phyloP scores from a whole-genome alignment of 35 echinoderm and acorn worm species.

The Patiria miniata region DNA sequence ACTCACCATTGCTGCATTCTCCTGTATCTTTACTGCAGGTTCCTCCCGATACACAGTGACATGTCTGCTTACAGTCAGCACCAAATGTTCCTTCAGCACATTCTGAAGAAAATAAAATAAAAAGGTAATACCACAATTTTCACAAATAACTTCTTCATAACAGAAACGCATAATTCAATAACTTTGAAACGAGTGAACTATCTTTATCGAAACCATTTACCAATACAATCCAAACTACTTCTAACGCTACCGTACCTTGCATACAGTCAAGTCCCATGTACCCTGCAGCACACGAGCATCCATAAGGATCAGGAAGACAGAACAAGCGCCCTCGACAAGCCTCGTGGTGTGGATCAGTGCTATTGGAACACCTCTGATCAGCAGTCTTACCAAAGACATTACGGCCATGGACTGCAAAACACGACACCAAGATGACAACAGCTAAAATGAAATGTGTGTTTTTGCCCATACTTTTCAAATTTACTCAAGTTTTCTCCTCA shows the following conservation, averaged over 20 bases:
- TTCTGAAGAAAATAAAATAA: conserved; percentile 20
- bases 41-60: neutral
- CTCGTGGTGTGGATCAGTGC: conserved; percentile 23
- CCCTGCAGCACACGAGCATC: conserved; percentile 69
- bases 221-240: neutral
- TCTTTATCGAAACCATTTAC: no score
- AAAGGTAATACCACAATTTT: no score
- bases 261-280: conserved; percentile 46
- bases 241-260: conserved; percentile 21
- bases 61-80: conserved; percentile 35
- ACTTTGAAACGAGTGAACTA: no score
- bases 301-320: conserved; percentile 78
- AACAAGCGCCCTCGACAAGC: conserved; percentile 46
- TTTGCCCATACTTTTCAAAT: no score
- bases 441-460: no score
- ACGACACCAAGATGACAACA: no score
- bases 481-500: no score
- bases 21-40: conserved; percentile 35
- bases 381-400: conserved; percentile 39
- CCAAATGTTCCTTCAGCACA: conserved; percentile 22
- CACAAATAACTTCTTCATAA: neutral
- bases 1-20: conserved; percentile 9
- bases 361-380: conserved; percentile 6
- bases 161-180: neutral
- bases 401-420: conserved; percentile 34